Percentiles rank a stretch among this genome's conserved stretches.
Evolutionary conservation across 2,797 vertebrate genomes (phyloP).

Genomic region (Cephalopachus bancanus): DNA sequence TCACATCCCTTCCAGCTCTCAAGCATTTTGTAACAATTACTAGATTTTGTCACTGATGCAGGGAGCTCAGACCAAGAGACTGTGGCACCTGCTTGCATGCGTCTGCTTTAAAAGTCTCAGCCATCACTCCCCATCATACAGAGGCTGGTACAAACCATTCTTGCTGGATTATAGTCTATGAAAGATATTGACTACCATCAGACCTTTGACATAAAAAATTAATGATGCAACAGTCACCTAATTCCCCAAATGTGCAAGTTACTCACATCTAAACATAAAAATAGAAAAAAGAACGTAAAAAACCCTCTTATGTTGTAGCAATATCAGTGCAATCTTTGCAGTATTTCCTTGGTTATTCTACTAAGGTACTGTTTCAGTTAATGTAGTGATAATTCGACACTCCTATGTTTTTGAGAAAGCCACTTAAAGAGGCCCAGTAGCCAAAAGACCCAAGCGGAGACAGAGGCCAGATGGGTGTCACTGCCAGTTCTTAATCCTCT

Average conservation of each 20-base stretch:
- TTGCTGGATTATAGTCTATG: background rate
- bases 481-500: conserved; percentile 76
- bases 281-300: background rate
- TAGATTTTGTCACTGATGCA: background rate
- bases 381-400: background rate
- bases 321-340: background rate
- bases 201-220: background rate
- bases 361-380: conserved; percentile 11
- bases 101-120: background rate
- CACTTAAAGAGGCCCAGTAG: conserved; percentile 25
- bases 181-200: background rate
- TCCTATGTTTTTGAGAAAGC: background rate
- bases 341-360: conserved; percentile 27
- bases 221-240: background rate
- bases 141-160: background rate
- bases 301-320: background rate
- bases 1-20: background rate
- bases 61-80: background rate
- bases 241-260: background rate
- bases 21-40: background rate
- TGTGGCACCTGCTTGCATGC: background rate
- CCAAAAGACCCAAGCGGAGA: background rate
- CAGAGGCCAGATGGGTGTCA: conserved; percentile 64
- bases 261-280: background rate
- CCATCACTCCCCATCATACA: background rate